Evolutionary conservation across 1,140 invertebrate species (phyloP).

Genomic region (Macrostomum lignano): DNA sequence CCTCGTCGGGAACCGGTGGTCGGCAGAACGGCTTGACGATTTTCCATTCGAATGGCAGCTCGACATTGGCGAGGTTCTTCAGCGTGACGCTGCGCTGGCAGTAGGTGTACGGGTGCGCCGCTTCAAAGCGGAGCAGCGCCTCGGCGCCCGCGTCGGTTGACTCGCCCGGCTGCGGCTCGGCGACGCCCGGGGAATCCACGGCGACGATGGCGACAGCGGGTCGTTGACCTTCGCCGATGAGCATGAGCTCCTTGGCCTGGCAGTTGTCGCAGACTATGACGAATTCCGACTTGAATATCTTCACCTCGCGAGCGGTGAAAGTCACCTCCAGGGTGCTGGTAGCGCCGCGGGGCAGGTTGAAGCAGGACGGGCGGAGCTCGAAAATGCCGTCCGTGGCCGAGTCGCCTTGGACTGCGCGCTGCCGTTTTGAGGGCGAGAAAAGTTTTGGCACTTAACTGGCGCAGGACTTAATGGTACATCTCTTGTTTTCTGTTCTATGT

Average conservation of each 20-base stretch:
- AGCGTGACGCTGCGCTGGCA: constrained; percentile 14
- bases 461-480: too few relatives aligned
- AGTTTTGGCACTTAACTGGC: too few relatives aligned
- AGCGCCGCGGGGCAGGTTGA: constrained; percentile 16
- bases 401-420: constrained; percentile 13
- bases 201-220: constrained; percentile 14
- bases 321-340: constrained; percentile 17
- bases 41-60: constrained; percentile 21
- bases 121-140: constrained; percentile 18
- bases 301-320: constrained; percentile 14
- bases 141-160: constrained; percentile 15
- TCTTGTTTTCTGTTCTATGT: too few relatives aligned
- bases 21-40: constrained; percentile 19
- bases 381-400: constrained; percentile 15
- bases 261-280: constrained; percentile 26
- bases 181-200: constrained; percentile 13
- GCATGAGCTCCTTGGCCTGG: constrained; percentile 17
- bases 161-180: constrained; percentile 13
- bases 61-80: constrained; percentile 16
- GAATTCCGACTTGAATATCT: constrained; percentile 13
- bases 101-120: constrained; percentile 23
- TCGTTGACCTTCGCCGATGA: constrained; percentile 15
- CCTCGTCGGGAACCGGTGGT: constrained; percentile 7
- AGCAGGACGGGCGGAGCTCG: constrained; percentile 19
- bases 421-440: too few relatives aligned